These are phyloP conservation scores for Agrilus mali DNA, from an alignment of 2,888 invertebrate genomes.

Conservation along the genomic window DNA sequence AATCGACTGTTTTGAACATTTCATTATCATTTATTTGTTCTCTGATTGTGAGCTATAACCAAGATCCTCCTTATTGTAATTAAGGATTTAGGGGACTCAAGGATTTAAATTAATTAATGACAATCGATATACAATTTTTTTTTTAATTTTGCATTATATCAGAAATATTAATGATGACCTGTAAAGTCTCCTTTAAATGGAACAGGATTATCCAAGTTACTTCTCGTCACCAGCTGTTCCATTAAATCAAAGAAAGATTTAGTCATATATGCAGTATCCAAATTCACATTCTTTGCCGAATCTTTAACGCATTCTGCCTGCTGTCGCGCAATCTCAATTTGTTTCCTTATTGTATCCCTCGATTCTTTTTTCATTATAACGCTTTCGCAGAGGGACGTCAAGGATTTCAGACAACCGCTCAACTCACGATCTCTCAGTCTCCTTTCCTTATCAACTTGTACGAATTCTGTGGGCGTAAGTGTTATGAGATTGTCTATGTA, in stretches of 20 bases:
- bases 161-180: too few relatives aligned
- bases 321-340: constrained; percentile 13
- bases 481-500: constrained; percentile 18
- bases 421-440: constrained; percentile 21
- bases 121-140: too few relatives aligned
- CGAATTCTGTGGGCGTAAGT: constrained; percentile 25
- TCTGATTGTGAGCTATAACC: too few relatives aligned
- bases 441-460: constrained; percentile 24
- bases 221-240: constrained; percentile 15
- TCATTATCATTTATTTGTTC: too few relatives aligned
- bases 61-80: too few relatives aligned
- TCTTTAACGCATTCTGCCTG: constrained; percentile 10
- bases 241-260: constrained; percentile 17
- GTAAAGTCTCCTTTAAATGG: constrained; percentile 18
- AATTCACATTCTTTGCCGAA: constrained; percentile 6
- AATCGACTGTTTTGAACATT: too few relatives aligned
- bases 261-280: constrained; percentile 12
- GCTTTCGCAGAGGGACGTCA: constrained; percentile 24
- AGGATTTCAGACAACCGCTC: constrained; percentile 22
- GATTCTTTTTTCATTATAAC: constrained; percentile 17
- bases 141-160: too few relatives aligned
- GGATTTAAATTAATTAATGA: too few relatives aligned
- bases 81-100: too few relatives aligned
- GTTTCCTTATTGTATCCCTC: constrained; percentile 18
- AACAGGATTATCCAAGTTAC: constrained; percentile 13